Conservation (phyloP, 2,888 invertebrate genomes). For the Apamea sordens region DNA sequence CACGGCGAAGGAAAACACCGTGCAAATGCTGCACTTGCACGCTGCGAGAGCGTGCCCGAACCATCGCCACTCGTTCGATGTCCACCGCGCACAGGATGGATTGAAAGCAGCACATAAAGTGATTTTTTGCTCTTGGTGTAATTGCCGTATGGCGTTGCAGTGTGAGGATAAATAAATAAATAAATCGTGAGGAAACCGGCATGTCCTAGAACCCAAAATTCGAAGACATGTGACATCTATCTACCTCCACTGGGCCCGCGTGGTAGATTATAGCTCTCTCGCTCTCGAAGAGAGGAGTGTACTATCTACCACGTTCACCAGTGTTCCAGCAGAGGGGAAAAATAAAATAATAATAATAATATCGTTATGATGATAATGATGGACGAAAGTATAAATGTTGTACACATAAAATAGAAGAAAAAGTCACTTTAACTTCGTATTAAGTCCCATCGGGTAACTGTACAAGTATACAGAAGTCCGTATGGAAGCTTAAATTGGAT, state of each 20-base stretch:
- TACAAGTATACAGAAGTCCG: neutral
- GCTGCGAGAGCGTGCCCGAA: no score
- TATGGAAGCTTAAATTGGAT: neutral
- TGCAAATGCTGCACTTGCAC: no score
- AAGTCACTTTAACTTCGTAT: neutral
- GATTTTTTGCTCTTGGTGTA: no score
- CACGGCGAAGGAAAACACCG: neutral
- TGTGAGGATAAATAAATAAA: no score
- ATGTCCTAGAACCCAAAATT: neutral
- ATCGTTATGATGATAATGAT: neutral
- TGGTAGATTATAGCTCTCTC: neutral
- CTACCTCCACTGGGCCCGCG: neutral
- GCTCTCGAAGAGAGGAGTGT: neutral
- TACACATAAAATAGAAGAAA: neutral
- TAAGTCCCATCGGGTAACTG: neutral
- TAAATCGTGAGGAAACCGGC: neutral
- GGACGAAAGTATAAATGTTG: neutral
- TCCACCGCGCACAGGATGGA: no score
- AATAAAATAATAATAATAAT: no score
- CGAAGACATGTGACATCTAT: neutral
- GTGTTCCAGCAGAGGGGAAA: neutral
- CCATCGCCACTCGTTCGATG: no score
- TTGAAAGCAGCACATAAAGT: no score
- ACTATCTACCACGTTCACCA: no score
- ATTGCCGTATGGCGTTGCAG: no score